Evolutionary conservation across 2,888 invertebrate genomes (phyloP).

Genomic region (Polymixis flavicincta): DNA sequence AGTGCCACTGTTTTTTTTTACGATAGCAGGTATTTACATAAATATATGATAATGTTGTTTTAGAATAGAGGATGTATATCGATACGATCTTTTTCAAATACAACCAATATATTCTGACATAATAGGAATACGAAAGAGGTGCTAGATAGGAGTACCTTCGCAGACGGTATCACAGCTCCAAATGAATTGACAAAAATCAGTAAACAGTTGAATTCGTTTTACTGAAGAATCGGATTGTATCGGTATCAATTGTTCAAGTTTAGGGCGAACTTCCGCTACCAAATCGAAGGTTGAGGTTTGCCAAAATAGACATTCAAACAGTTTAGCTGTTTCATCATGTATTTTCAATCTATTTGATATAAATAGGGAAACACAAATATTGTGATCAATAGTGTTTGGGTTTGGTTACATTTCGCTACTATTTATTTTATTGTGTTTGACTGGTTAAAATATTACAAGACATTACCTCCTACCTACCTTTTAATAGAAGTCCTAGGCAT

Average conservation of each 20-base stretch:
- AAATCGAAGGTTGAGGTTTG: constrained; percentile 61
- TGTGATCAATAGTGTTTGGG: constrained; percentile 31
- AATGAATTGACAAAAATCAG: constrained; percentile 23
- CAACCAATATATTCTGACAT: neutral
- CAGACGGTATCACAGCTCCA: neutral
- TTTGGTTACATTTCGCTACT: neutral
- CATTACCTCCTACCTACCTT: neutral
- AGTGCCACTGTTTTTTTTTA: no score
- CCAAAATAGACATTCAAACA: constrained; percentile 37
- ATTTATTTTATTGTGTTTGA: neutral
- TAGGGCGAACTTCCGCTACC: constrained; percentile 57
- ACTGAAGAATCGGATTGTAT: constrained; percentile 37
- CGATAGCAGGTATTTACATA: neutral
- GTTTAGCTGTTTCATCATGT: constrained; percentile 62
- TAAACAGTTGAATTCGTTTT: constrained; percentile 46
- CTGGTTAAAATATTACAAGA: neutral
- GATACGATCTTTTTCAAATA: neutral
- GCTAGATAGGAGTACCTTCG: neutral
- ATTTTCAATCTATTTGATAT: constrained; percentile 47
- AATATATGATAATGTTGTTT: neutral
- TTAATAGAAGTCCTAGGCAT: neutral
- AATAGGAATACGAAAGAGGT: neutral
- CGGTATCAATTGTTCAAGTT: constrained; percentile 49
- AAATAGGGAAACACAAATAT: constrained; percentile 44
- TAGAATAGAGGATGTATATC: neutral